Evolutionary conservation across 2,888 invertebrate genomes (phyloP).

Genomic region (Ophion ellenae): DNA sequence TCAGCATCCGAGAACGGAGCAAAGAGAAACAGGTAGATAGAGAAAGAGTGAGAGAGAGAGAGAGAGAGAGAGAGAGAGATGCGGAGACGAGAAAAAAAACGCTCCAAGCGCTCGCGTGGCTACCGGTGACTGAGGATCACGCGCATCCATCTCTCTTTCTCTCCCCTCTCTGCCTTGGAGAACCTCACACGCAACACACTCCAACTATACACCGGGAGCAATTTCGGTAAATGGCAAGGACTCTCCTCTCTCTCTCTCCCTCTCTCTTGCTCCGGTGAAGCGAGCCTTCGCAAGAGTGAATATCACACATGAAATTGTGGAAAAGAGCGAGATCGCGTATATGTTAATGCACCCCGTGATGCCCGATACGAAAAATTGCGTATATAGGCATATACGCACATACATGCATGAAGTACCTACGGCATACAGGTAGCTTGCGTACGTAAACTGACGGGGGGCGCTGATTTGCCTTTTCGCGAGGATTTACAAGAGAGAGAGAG

Average conservation of each 20-base stretch:
- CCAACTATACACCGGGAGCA: slow-evolving; percentile 56
- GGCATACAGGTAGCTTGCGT: neutral
- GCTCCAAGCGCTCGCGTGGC: slow-evolving; percentile 82
- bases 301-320: slow-evolving; percentile 23
- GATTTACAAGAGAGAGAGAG: neutral
- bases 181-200: slow-evolving; percentile 56
- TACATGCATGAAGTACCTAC: neutral
- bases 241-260: slow-evolving; percentile 20
- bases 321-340: slow-evolving; percentile 28
- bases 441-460: neutral
- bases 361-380: slow-evolving; percentile 30
- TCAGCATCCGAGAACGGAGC: neutral
- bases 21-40: slow-evolving; percentile 53
- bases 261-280: slow-evolving; percentile 18
- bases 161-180: slow-evolving; percentile 31
- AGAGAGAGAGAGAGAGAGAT: slow-evolving; percentile 53
- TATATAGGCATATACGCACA: neutral
- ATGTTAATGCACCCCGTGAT: slow-evolving; percentile 57
- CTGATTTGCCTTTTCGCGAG: slow-evolving; percentile 30
- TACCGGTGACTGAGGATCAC: slow-evolving; percentile 68
- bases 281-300: neutral
- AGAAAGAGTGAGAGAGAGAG: neutral
- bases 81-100: slow-evolving; percentile 66
- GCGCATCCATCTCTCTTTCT: slow-evolving; percentile 24
- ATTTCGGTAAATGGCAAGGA: slow-evolving; percentile 62